These are phyloP conservation scores for Notechis scutatus DNA, from an alignment of 2,113 vertebrate species.

Conservation along the genomic window DNA sequence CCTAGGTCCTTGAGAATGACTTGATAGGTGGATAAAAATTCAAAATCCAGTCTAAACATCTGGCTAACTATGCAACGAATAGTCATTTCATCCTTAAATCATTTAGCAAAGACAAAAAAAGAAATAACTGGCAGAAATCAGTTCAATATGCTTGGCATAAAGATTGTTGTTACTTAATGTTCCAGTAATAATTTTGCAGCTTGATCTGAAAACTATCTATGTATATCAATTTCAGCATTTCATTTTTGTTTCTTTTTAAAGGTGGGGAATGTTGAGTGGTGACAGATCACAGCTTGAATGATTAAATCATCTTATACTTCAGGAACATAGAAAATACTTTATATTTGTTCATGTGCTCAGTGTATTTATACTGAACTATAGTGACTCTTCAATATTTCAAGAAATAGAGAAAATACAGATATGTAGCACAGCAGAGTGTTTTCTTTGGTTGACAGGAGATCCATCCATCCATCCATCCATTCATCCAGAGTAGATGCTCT, in stretches of 20 bases:
- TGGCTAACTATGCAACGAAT: background rate
- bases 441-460: background rate
- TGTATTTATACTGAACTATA: background rate
- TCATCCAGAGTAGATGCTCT: too few relatives aligned
- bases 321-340: background rate
- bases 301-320: background rate
- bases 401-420: background rate
- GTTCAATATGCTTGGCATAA: background rate
- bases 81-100: background rate
- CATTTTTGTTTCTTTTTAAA: background rate
- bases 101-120: background rate
- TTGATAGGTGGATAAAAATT: background rate
- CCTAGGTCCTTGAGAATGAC: background rate
- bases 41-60: background rate
- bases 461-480: background rate
- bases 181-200: background rate
- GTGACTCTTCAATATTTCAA: background rate
- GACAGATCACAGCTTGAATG: background rate
- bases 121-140: background rate
- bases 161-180: background rate
- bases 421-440: background rate
- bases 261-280: background rate
- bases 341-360: background rate
- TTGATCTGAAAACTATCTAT: background rate
- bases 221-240: background rate